Evolutionary conservation across 2,113 vertebrate species (phyloP).

Genomic region (Crotalus tigris): DNA sequence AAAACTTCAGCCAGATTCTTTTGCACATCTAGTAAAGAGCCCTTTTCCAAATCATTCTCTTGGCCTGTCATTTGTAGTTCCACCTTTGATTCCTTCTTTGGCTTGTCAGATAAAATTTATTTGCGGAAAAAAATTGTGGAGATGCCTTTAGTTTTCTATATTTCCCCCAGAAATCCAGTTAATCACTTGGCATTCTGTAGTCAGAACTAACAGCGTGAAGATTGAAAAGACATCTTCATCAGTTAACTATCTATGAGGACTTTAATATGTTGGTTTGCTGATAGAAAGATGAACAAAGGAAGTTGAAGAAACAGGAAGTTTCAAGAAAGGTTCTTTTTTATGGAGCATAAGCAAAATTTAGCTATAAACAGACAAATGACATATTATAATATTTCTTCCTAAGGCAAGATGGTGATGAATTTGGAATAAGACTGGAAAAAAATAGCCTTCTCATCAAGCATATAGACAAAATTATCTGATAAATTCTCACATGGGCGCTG

Average conservation of each 20-base stretch:
- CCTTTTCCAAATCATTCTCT: too few relatives aligned
- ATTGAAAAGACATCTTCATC: not conserved
- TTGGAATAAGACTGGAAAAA: too few relatives aligned
- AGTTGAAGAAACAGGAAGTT: not conserved
- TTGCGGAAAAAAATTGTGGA: not conserved
- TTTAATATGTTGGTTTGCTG: not conserved
- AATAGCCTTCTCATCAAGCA: too few relatives aligned
- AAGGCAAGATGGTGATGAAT: too few relatives aligned
- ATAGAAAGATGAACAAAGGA: not conserved
- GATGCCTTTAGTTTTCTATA: not conserved
- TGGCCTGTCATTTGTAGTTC: too few relatives aligned
- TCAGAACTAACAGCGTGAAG: not conserved
- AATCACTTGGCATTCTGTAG: not conserved
- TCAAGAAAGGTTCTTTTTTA: not conserved
- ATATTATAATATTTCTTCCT: not conserved
- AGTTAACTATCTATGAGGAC: not conserved
- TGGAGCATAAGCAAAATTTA: too few relatives aligned
- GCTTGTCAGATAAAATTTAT: not conserved
- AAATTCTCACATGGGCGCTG: too few relatives aligned
- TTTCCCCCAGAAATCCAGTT: not conserved
- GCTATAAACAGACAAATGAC: not conserved
- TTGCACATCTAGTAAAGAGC: too few relatives aligned
- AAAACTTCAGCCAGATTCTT: too few relatives aligned
- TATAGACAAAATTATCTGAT: too few relatives aligned
- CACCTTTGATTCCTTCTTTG: not conserved